phyloP scores from a whole-genome alignment of 2,888 invertebrate genomes.

The Notodonta dromedarius region DNA sequence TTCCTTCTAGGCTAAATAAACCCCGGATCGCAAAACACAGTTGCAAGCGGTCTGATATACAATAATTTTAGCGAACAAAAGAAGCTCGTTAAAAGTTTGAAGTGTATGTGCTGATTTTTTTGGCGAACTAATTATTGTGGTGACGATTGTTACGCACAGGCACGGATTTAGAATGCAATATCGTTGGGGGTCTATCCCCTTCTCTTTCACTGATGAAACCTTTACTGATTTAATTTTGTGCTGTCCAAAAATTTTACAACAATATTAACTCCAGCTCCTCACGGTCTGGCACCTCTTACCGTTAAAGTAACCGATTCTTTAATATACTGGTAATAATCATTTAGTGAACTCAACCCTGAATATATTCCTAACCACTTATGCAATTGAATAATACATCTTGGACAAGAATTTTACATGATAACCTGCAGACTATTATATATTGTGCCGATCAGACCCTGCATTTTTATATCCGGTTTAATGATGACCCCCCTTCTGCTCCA shows the following conservation, averaged over 20 bases:
- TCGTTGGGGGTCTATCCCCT: neutral
- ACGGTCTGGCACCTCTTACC: too few species aligned
- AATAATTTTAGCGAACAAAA: constrained; percentile 7
- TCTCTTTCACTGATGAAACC: neutral
- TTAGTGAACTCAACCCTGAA: too few species aligned
- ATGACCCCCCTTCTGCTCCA: neutral
- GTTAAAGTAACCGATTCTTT: too few species aligned
- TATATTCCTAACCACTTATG: too few species aligned
- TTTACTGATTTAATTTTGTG: too few species aligned
- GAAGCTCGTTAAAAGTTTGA: constrained; percentile 3
- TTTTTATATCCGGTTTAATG: neutral
- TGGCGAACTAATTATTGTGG: constrained; percentile 4
- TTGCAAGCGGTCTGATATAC: neutral
- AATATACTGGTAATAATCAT: too few species aligned
- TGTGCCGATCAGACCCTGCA: neutral
- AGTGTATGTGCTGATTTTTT: neutral
- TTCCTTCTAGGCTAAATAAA: constrained; percentile 24
- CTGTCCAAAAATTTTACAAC: too few species aligned
- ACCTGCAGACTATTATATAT: neutral
- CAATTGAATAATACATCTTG: too few species aligned
- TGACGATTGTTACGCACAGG: constrained; percentile 3
- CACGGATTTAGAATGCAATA: constrained; percentile 3
- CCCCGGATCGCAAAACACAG: constrained; percentile 26
- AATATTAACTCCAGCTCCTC: too few species aligned
- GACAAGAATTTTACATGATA: neutral